Conservation (phyloP, 64 coral and sea anemone species). For the Anthopleura sola region DNA sequence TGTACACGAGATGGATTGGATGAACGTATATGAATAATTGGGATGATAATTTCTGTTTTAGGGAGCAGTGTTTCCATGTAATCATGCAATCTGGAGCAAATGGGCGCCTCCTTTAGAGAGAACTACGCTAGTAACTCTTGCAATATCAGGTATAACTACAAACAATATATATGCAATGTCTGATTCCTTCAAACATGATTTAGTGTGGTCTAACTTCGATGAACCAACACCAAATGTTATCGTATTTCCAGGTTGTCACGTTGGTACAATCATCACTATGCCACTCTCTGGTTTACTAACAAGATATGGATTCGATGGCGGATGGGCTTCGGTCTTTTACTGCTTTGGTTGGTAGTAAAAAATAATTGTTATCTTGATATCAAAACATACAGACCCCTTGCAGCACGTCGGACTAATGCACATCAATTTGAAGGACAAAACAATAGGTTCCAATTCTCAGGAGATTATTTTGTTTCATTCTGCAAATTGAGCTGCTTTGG, state of each 20-base stretch:
- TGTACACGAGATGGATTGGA: too few relatives aligned
- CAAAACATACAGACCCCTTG: too few relatives aligned
- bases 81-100: slow-evolving; percentile 92
- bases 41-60: not conserved
- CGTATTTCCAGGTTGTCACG: slow-evolving; percentile 56
- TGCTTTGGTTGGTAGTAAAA: slow-evolving; percentile 74
- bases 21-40: not conserved
- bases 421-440: too few relatives aligned
- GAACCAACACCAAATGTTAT: too few relatives aligned
- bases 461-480: too few relatives aligned
- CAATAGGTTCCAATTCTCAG: too few relatives aligned
- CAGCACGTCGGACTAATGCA: too few relatives aligned
- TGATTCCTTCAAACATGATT: not conserved
- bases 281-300: slow-evolving; percentile 74
- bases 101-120: slow-evolving; percentile 70
- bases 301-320: slow-evolving; percentile 88
- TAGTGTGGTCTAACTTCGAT: too few relatives aligned
- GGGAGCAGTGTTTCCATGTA: slow-evolving; percentile 84
- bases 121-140: slow-evolving; percentile 74
- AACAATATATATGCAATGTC: too few relatives aligned
- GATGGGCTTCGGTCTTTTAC: slow-evolving; percentile 85
- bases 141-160: slow-evolving; percentile 51
- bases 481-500: too few relatives aligned
- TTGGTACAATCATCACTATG: slow-evolving; percentile 90
- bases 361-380: too few relatives aligned